Base-by-base conservation (phyloP, 1,140 invertebrate genomes). In the Cardiocondyla obscurior region DNA sequence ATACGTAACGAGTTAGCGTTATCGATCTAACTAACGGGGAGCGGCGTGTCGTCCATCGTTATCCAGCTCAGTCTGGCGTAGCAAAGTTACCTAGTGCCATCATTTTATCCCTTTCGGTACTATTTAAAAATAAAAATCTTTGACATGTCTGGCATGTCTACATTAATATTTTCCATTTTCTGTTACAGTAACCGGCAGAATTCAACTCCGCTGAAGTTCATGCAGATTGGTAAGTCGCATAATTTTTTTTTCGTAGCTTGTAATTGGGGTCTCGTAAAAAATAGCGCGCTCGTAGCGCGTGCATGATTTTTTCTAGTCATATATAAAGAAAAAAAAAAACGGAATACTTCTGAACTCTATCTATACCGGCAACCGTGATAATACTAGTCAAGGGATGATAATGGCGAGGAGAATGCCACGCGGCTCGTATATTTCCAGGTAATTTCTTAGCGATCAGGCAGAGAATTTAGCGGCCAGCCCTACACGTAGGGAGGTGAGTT, bases 391-490 rank as follows among this genome's bases (percentile, higher is more conserved):
- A 16, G 44, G 25, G 16, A 36, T 53, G 74, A 79, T 79, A 79
- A 79, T 53, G 49, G 72, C 72, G 55, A 14, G 55, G 46, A 36
- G 30, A 51, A 10, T 22, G 25, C 12, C 39, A 39, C 55, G 19
- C 25, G 2, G 65, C 53, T 87, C 88, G 81, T 89, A 91, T 82
- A 89, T 92, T 90, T 85, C 73, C 74, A 70, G 76, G 89, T 91
- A 92, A 94, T 94, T 94, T 93, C 90, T 94, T 94, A 86, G 90
- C 89, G 84, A 94, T 94, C 92, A 93, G 82, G 30, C 81, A 36
- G 64, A 74, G 84, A 88, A 90, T 90, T 92, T 86, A 89, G 58
- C 76, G 58, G 22, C 39, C 16, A 28, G 33, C 44, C n/a, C 64
- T 64, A 62, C 39, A 36, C 49, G 58, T 46, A 30, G 46, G 51